Conservation (phyloP, 2,888 invertebrate genomes). For the Neoitamus cyanurus region DNA sequence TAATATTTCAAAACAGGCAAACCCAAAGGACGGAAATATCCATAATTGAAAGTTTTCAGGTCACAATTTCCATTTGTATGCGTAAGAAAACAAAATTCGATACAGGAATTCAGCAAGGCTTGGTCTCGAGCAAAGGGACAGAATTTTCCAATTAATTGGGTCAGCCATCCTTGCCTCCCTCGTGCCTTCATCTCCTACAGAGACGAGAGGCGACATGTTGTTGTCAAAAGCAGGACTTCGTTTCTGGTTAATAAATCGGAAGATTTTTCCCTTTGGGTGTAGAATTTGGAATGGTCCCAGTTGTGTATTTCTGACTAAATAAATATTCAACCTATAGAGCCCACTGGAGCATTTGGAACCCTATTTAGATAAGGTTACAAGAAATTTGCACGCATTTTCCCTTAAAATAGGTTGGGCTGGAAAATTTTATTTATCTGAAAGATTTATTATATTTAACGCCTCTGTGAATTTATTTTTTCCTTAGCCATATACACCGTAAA, state of each 20-base stretch:
- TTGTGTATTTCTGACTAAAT: slow-evolving; percentile 16
- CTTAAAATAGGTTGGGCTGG: background rate
- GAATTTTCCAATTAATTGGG: slow-evolving; percentile 24
- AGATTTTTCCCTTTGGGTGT: slow-evolving; percentile 27
- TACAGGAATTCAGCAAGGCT: background rate
- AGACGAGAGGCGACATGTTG: slow-evolving; percentile 29
- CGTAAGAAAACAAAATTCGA: background rate
- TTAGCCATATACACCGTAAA: too few relatives aligned
- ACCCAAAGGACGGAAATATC: background rate
- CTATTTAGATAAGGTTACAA: background rate
- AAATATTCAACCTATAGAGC: background rate
- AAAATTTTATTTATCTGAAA: background rate
- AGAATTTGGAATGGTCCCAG: slow-evolving; percentile 8
- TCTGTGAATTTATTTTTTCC: background rate
- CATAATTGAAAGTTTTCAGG: background rate
- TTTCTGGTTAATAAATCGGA: slow-evolving; percentile 20
- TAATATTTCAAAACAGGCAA: background rate
- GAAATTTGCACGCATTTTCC: background rate
- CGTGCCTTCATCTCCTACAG: background rate
- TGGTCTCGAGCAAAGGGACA: background rate
- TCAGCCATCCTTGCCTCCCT: background rate
- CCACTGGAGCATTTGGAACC: background rate
- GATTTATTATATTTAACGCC: background rate
- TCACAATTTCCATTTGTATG: background rate
- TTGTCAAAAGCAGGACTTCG: background rate